Evolutionary conservation across 2,888 invertebrate species (phyloP), one percentile per base, ranked within the genome.

Genomic region (Caenorhabditis angaria): DNA sequence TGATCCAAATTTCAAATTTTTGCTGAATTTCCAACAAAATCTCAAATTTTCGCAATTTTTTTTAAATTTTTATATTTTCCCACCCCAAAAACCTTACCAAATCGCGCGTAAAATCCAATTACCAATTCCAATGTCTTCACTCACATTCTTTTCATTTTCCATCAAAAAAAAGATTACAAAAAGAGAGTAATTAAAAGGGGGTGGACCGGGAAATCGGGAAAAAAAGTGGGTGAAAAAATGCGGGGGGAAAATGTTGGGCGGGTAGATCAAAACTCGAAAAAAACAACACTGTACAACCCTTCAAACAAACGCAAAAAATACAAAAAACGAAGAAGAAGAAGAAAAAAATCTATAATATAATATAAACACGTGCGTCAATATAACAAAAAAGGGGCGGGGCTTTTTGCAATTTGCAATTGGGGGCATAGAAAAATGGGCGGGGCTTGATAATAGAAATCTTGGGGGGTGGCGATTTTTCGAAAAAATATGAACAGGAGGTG

Each of bases 291-390:
- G 41, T 41, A 41, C 41, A 41, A 41, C 41, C 41, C 41, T 41
- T 41, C 18, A 18, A 35, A 6, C 35, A 14, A 10, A 25, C 20
- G 22, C 10, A 56, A 6, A n/a, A 32, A 47, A 27, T 22, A 27
- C 35, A n/a, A 27, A 24, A 20, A 50, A 6, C 6, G 22, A 12
- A 50, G 50, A 50, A 50, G 22, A 18, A 41, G 41, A 41, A 41
- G 18, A 12, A 41, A 18, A 41, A 41, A 41, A 41, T 41, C 18
- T 18, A 35, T 35, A 35, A 14, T 10, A 58, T 61, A 63, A 70
- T 70, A 70, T 57, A 65, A 65, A 65, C 70, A 70, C 65, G 65
- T 63, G 62, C 66, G 70, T 71, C 70, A 71, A 71, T 71, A 66
- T 71, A 71, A 71, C 70, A 70, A 70, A 60, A 65, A 20, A 53